Base-by-base conservation (phyloP, 2,888 invertebrate species). In the Tipula lateralis region DNA sequence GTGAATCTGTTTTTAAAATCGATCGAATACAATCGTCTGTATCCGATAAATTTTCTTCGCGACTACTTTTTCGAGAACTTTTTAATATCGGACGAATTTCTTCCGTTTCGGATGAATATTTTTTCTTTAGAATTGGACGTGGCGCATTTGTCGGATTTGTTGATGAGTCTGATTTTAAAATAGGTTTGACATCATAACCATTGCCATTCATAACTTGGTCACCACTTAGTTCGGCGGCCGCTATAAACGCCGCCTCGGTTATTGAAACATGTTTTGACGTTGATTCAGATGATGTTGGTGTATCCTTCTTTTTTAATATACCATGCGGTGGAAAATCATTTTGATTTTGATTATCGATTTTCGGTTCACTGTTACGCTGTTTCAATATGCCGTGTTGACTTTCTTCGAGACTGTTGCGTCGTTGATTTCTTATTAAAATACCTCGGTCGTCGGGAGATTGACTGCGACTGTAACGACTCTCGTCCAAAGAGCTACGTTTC, bases 41-140 rank as follows among this genome's bases (percentile, higher is more conserved):
- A 84, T 80, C 84, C 3, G 66, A 84, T 88, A 91, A 89, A 86
- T 91, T 90, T 88, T 94, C 93, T 87, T 94, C 94, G 84, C 93
- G 92, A 32, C 93, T 93, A 87, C 92, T 91, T 88, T 93, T 94
- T 87, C 93, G 93, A 0, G 94, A 93, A 83, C 93, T 92, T 89
- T 96, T 96, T 81, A 96, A 90, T 87, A 96, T 96, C 34, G 96
- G 95, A 87, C 93, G 92, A 84, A 94, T 94, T 87, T 94, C 95
- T 83, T 93, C 94, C 87, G 93, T 92, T 87, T 95, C 95, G 0
- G 94, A 93, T 86, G 94, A 94, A 0, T 94, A 94, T 89, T 97
- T 96, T 91, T 97, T 97, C 90, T 97, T 97, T 50, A 97, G 89
- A 87, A 97, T 97, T 2, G 97, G 96, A 89, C 92, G 94, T 0